These are phyloP conservation scores for Caenorhabditis wallacei DNA, from an alignment of 2,888 invertebrate genomes.

Conservation along the genomic window DNA sequence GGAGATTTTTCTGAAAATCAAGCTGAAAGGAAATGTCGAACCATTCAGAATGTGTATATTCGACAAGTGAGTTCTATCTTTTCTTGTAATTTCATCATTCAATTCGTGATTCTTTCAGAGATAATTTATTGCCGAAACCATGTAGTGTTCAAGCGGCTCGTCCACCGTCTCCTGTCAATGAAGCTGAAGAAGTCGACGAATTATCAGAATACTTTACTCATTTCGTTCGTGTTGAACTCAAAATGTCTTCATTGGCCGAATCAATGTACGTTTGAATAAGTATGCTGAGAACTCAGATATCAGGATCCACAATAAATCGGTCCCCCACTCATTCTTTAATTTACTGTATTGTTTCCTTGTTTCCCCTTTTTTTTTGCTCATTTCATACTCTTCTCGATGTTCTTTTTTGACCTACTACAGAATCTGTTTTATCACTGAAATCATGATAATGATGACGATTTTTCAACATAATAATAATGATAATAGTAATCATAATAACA, in stretches of 20 bases:
- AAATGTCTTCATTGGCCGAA: conserved; percentile 78
- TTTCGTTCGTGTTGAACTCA: conserved; percentile 76
- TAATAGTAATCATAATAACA: background rate
- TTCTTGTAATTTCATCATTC: too few relatives aligned
- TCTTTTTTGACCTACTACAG: conserved; percentile 18
- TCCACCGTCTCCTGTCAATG: conserved; percentile 55
- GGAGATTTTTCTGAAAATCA: conserved; percentile 41
- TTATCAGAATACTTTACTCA: conserved; percentile 77
- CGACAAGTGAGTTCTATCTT: conserved; percentile 58
- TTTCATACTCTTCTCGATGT: background rate
- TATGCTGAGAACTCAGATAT: background rate
- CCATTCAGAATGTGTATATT: conserved; percentile 63
- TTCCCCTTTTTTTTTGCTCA: conserved; percentile 43
- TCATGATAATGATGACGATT: conserved; percentile 9
- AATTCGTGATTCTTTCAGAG: too few relatives aligned
- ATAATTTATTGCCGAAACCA: conserved; percentile 49
- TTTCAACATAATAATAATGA: conserved; percentile 1
- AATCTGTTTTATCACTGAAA: conserved; percentile 42
- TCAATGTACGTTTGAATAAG: conserved; percentile 75
- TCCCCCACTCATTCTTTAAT: background rate
- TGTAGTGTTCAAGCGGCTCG: conserved; percentile 72
- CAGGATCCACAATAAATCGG: conserved; percentile 4
- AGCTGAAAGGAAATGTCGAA: conserved; percentile 66
- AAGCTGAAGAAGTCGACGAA: conserved; percentile 74
- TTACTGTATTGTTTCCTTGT: conserved; percentile 1